These are phyloP conservation scores for Heliconius erato DNA, from an alignment of 2,888 invertebrate species.

Conservation along the genomic window DNA sequence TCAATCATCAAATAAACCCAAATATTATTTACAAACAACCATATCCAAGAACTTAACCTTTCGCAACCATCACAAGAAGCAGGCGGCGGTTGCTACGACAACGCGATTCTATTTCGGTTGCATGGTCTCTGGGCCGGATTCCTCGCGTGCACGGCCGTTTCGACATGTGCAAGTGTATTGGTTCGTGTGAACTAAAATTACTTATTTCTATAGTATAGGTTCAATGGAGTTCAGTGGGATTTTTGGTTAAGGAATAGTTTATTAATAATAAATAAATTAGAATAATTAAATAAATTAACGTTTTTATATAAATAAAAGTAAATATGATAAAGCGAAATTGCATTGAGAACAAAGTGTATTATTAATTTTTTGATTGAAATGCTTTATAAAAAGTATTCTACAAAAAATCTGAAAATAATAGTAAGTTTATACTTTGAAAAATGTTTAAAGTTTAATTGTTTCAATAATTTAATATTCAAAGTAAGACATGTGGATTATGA, in stretches of 20 bases:
- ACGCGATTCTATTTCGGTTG: constrained; percentile 59
- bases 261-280: not conserved
- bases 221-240: constrained; percentile 8
- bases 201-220: constrained; percentile 29
- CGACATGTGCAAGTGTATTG: constrained; percentile 46
- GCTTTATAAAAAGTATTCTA: no score
- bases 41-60: constrained; percentile 26
- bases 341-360: no score
- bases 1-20: not conserved
- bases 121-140: constrained; percentile 52
- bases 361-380: no score
- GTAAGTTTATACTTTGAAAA: no score
- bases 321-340: no score
- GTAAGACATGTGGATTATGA: no score
- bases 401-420: not conserved
- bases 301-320: no score
- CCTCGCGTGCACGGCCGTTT: constrained; percentile 51
- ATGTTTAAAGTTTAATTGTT: no score
- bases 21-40: constrained; percentile 3
- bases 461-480: no score
- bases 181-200: constrained; percentile 29
- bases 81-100: constrained; percentile 71
- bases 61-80: constrained; percentile 39
- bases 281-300: no score
- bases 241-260: not conserved